Evolutionary conservation across 2,113 vertebrate species (phyloP).

Genomic region (Xyrauchen texanus): DNA sequence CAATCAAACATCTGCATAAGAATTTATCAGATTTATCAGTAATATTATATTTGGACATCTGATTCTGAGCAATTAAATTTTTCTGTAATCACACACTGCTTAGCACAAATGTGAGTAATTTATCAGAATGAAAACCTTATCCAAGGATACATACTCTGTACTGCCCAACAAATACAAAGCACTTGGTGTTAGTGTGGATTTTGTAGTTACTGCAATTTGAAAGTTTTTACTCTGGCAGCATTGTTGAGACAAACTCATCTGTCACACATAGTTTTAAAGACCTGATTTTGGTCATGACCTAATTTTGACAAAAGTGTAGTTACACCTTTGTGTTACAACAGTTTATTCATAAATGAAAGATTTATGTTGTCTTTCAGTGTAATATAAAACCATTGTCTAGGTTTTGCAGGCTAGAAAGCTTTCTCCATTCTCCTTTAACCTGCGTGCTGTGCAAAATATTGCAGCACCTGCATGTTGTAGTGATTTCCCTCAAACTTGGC

Average conservation of each 20-base stretch:
- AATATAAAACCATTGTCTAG: background rate
- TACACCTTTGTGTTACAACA: no score
- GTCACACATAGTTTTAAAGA: no score
- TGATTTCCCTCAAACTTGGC: slow-evolving; percentile 63
- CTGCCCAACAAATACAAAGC: no score
- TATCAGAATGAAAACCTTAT: background rate
- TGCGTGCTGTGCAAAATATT: slow-evolving; percentile 57
- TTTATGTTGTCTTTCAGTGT: background rate
- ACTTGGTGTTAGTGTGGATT: no score
- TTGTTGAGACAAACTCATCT: no score
- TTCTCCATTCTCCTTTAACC: slow-evolving; percentile 46
- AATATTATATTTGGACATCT: slow-evolving; percentile 53
- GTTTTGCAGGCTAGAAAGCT: background rate
- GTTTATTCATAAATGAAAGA: no score
- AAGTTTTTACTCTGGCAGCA: no score
- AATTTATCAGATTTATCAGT: slow-evolving; percentile 64
- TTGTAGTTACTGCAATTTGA: no score
- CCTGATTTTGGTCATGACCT: no score
- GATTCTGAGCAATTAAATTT: slow-evolving; percentile 53
- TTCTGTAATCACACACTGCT: slow-evolving; percentile 47
- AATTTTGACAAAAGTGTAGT: no score
- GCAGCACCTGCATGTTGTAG: slow-evolving; percentile 68
- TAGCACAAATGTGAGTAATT: slow-evolving; percentile 36
- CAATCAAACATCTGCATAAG: slow-evolving; percentile 73
- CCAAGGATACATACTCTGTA: background rate